phyloP scores from a whole-genome alignment of 1,140 invertebrate genomes.

The Protaetia brevitarsis region DNA sequence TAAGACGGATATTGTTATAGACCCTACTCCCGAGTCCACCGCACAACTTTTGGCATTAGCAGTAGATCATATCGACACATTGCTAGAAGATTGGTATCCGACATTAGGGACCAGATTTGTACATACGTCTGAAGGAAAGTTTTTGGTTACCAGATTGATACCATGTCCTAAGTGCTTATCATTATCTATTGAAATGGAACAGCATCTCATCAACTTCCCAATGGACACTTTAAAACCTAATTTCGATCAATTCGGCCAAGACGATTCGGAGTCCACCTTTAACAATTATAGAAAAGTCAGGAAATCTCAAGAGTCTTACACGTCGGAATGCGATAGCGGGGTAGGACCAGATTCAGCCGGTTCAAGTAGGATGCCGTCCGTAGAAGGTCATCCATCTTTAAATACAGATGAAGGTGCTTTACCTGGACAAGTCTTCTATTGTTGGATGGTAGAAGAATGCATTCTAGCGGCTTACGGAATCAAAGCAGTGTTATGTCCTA shows the following conservation, averaged over 20 bases:
- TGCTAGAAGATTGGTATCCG: slow-evolving; percentile 98
- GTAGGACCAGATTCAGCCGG: slow-evolving; percentile 69
- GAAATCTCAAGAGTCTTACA: slow-evolving; percentile 69
- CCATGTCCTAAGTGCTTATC: slow-evolving; percentile 84
- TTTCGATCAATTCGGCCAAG: slow-evolving; percentile 30
- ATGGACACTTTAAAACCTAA: slow-evolving; percentile 26
- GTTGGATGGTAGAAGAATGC: slow-evolving; percentile 93
- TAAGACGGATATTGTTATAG: slow-evolving; percentile 44
- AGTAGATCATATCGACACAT: slow-evolving; percentile 95
- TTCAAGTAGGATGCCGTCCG: slow-evolving; percentile 76
- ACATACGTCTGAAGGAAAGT: slow-evolving; percentile 93
- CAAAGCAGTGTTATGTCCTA: slow-evolving; percentile 67
- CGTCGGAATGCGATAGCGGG: slow-evolving; percentile 76
- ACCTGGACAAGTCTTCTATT: slow-evolving; percentile 50
- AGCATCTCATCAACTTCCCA: slow-evolving; percentile 26
- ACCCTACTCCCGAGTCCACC: slow-evolving; percentile 63
- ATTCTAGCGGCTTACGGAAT: slow-evolving; percentile 81
- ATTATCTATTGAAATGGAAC: slow-evolving; percentile 33
- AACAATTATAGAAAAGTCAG: slow-evolving; percentile 44
- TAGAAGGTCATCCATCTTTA: slow-evolving; percentile 67
- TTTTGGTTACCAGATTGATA: slow-evolving; percentile 91
- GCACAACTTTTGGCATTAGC: slow-evolving; percentile 84
- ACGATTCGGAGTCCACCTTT: slow-evolving; percentile 31
- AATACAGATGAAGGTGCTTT: slow-evolving; percentile 37
- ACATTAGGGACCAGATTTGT: slow-evolving; percentile 89